These are phyloP conservation scores for Myotis yumanensis DNA, from an alignment of 2,113 vertebrate genomes.

Conservation along the genomic window DNA sequence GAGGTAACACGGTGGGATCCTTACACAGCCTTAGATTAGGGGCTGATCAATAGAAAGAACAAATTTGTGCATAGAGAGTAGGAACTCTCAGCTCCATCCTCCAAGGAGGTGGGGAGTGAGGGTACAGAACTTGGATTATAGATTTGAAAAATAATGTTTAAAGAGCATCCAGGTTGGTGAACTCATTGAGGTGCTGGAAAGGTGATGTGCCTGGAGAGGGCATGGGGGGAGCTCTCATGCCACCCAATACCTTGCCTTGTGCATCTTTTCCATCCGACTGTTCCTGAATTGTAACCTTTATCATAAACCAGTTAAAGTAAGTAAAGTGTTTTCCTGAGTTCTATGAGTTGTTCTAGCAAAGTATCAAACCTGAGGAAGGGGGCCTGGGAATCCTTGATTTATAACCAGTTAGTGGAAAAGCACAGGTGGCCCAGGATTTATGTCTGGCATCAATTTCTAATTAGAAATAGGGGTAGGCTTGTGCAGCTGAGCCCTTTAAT, in stretches of 20 bases:
- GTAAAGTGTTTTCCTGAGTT: background rate
- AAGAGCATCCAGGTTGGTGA: background rate
- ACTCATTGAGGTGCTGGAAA: background rate
- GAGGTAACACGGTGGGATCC: accelerated
- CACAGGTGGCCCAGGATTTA: background rate
- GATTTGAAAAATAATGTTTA: background rate
- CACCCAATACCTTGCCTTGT: background rate
- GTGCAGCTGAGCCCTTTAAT: background rate
- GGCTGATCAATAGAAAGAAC: background rate
- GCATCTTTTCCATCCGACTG: background rate
- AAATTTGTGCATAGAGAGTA: background rate
- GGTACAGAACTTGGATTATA: background rate
- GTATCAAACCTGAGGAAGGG: background rate
- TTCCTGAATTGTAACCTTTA: background rate
- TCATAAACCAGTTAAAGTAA: background rate
- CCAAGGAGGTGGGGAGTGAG: background rate
- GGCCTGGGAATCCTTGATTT: background rate
- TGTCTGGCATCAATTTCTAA: no score
- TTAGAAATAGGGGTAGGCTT: background rate
- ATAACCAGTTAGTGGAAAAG: background rate
- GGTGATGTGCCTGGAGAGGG: background rate
- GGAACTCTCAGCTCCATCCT: background rate
- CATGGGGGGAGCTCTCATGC: background rate
- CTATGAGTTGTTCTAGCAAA: background rate
- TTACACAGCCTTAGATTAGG: background rate